Conservation (phyloP, 2,888 invertebrate species). For the Protophormia terraenovae region DNA sequence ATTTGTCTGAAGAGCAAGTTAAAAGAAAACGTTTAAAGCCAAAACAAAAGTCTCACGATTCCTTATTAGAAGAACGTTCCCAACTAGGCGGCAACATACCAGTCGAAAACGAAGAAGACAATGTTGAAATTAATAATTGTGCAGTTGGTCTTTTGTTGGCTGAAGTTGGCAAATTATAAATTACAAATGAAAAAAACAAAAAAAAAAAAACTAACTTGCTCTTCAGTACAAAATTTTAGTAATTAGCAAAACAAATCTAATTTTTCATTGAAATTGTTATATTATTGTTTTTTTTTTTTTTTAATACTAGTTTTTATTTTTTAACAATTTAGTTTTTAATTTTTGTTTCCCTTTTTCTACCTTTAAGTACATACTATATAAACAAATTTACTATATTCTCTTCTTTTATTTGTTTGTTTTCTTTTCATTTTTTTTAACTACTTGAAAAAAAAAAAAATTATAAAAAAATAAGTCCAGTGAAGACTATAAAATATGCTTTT, state of each 20-base stretch:
- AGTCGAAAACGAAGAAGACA: conserved; percentile 2
- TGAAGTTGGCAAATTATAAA: conserved; percentile 76
- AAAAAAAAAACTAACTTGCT: conserved; percentile 44
- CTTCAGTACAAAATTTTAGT: conserved; percentile 53
- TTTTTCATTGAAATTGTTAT: conserved; percentile 46
- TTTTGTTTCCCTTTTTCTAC: conserved; percentile 39
- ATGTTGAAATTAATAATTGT: conserved; percentile 55
- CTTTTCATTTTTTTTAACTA: conserved; percentile 17
- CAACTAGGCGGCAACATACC: background rate
- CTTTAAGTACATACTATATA: conserved; percentile 26
- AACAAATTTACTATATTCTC: background rate
- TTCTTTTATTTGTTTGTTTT: conserved; percentile 28
- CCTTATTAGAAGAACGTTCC: conserved; percentile 39
- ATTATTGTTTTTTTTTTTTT: no score
- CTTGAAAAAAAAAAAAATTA: background rate
- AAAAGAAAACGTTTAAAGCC: conserved; percentile 56
- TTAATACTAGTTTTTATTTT: conserved; percentile 15
- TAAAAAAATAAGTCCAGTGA: conserved; percentile 43
- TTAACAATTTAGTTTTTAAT: conserved; percentile 32
- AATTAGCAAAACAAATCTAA: conserved; percentile 40
- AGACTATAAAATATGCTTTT: conserved; percentile 52
- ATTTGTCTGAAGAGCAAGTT: conserved; percentile 78
- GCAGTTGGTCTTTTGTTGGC: conserved; percentile 75
- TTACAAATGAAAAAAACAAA: background rate
- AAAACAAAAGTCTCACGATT: conserved; percentile 50